Evolutionary conservation across 2,113 vertebrate genomes (phyloP).

Genomic region (Rhea americana): DNA sequence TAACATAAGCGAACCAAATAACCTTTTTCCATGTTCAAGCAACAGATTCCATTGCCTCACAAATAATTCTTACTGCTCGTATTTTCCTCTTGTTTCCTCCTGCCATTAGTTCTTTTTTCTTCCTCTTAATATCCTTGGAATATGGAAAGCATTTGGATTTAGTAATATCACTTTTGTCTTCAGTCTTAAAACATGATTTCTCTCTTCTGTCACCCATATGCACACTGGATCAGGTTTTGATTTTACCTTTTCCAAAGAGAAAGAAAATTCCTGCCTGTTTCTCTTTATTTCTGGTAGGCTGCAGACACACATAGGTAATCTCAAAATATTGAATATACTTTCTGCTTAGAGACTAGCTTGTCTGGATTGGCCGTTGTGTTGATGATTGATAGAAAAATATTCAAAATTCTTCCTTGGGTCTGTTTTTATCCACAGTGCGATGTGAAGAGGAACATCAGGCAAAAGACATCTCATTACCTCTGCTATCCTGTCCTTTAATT

Average conservation of each 20-base stretch:
- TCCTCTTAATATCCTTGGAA: not conserved
- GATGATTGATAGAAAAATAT: not conserved
- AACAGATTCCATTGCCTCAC: not conserved
- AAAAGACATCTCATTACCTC: not conserved
- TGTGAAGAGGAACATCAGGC: not conserved
- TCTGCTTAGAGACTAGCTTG: accelerated
- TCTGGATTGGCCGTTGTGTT: not conserved
- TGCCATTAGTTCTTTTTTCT: not conserved
- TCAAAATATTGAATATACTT: not conserved
- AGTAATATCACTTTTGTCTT: constrained; percentile 25
- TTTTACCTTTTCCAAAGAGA: not conserved
- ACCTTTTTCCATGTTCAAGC: not conserved
- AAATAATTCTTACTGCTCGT: not conserved
- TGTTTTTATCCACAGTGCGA: not conserved
- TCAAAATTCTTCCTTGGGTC: not conserved
- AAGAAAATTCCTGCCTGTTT: not conserved
- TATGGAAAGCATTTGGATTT: constrained; percentile 39
- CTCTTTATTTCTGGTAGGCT: not conserved
- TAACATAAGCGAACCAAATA: not conserved
- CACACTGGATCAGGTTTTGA: not conserved
- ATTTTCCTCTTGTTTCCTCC: not conserved
- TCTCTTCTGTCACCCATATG: not conserved
- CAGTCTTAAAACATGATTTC: not conserved
- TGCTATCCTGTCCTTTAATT: not conserved
- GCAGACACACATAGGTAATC: not conserved